Evolutionary conservation across 2,888 invertebrate species (phyloP).

Genomic region (Terebella lapidaria): DNA sequence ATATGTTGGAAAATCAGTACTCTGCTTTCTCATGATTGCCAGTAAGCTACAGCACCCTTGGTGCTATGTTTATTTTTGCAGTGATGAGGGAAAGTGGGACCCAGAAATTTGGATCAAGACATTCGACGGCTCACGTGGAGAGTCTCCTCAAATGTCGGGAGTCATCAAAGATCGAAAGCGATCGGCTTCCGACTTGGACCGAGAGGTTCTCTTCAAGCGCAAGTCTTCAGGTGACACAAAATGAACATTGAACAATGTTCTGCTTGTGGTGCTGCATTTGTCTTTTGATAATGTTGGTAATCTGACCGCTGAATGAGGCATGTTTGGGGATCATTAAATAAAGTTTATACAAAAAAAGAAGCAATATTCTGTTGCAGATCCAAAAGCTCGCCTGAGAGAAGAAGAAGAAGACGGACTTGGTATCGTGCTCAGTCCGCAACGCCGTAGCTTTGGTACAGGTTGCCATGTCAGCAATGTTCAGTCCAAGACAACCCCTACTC

Average conservation of each 20-base stretch:
- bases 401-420: constrained; percentile 12
- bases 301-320: background rate
- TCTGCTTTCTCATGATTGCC: too few species aligned
- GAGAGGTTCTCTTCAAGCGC: constrained; percentile 34
- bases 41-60: too few species aligned
- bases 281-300: background rate
- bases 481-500: background rate
- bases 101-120: constrained; percentile 46
- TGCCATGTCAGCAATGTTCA: constrained; percentile 64
- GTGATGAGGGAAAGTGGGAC: constrained; percentile 45
- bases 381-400: constrained; percentile 7
- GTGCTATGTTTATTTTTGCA: too few species aligned
- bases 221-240: constrained; percentile 35
- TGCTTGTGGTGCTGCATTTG: background rate
- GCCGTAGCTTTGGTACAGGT: constrained; percentile 79
- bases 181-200: constrained; percentile 30
- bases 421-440: constrained; percentile 78
- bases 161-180: constrained; percentile 34
- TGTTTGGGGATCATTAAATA: too few species aligned
- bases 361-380: constrained; percentile 1
- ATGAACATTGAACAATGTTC: background rate
- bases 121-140: constrained; percentile 30
- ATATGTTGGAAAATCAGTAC: too few species aligned
- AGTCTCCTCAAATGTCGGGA: constrained; percentile 30
- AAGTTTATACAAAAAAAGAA: too few species aligned